A percentile compares a stretch with the other conserved stretches of the same genome.
These are phyloP conservation scores for Kryptolebias ocellatus DNA, from an alignment of 2,797 vertebrate genomes.

Conservation along the genomic window DNA sequence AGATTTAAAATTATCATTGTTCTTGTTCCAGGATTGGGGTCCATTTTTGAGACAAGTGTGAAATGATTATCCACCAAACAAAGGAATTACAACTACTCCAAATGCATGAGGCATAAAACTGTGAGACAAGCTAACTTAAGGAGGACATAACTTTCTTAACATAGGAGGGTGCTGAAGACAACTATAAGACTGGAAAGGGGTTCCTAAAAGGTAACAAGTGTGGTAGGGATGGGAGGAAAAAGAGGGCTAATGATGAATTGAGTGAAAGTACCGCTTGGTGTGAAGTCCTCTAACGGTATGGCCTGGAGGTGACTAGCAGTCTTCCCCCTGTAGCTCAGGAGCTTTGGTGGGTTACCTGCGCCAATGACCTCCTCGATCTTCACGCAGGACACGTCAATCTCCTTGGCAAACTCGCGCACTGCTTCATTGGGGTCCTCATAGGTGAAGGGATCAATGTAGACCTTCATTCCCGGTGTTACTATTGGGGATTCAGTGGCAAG, in stretches of 20 bases:
- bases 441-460: conserved; percentile 99
- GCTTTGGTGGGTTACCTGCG: conserved; percentile 91
- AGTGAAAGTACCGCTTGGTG: conserved; percentile 86
- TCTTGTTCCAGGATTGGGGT: conserved; percentile 66
- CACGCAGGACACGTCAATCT: conserved; percentile 98
- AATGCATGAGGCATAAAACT: conserved; percentile 36
- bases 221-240: conserved; percentile 56
- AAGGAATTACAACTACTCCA: conserved; percentile 35
- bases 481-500: conserved; percentile 83
- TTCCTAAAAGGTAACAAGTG: conserved; percentile 64
- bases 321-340: conserved; percentile 86
- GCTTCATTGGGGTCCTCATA: conserved; percentile 98
- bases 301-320: conserved; percentile 86
- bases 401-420: conserved; percentile 97
- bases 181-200: conserved; percentile 49
- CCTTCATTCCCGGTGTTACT: conserved; percentile 97
- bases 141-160: conserved; percentile 43
- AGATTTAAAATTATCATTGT: conserved; percentile 12
- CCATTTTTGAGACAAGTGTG: conserved; percentile 22
- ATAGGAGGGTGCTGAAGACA: conserved; percentile 48
- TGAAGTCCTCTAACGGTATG: conserved; percentile 88
- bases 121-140: conserved; percentile 49
- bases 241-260: conserved; percentile 79
- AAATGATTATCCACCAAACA: conserved; percentile 54
- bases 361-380: conserved; percentile 99